phyloP scores from a whole-genome alignment of 2,797 vertebrate genomes.

The Ctenopoma kingsleyae region DNA sequence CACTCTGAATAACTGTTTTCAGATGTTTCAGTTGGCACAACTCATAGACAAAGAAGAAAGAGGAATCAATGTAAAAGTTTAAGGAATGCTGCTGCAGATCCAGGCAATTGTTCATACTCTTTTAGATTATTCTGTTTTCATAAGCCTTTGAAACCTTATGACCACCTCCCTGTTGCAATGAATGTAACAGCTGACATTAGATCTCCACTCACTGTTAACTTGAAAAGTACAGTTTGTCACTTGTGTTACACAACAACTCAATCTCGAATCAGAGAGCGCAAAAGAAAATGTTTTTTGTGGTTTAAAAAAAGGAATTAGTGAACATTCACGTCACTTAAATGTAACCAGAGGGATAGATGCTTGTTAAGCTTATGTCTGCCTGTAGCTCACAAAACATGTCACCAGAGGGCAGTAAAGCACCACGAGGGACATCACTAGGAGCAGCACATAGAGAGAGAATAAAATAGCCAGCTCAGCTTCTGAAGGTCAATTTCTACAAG shows the following conservation, averaged over 20 bases:
- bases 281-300: not conserved
- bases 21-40: slow-evolving; percentile 3
- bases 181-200: not conserved
- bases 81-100: not conserved
- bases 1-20: slow-evolving; percentile 12
- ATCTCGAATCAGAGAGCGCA: not conserved
- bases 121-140: not conserved
- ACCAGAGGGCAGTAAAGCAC: slow-evolving; percentile 62
- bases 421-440: not conserved
- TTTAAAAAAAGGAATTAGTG: not conserved
- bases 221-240: no score
- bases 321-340: not conserved
- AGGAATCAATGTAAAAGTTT: not conserved
- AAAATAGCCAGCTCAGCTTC: not conserved
- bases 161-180: not conserved
- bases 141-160: not conserved
- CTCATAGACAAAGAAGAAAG: slow-evolving; percentile 2
- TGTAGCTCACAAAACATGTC: not conserved
- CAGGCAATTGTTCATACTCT: not conserved
- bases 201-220: not conserved
- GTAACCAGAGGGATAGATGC: not conserved
- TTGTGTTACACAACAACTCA: not conserved
- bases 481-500: not conserved
- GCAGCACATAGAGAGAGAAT: not conserved
- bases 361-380: not conserved